Evolutionary conservation across 2,113 vertebrate species (phyloP).

Genomic region (Hippoglossus stenolepis): DNA sequence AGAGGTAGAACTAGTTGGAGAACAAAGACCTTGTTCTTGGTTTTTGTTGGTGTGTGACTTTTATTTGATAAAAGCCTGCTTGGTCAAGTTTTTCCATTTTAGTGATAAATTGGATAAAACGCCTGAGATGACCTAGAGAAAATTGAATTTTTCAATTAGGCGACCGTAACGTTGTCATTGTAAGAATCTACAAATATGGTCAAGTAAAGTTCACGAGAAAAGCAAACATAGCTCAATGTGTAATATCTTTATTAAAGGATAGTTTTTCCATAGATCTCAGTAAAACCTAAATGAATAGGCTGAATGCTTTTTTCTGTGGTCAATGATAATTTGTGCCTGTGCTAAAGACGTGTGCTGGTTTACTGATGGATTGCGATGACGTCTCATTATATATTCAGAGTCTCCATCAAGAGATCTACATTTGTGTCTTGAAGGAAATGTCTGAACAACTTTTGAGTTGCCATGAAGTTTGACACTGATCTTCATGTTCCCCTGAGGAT

Average conservation of each 20-base stretch:
- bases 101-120: conserved; percentile 3
- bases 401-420: background rate
- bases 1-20: conserved; percentile 30
- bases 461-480: too few relatives aligned
- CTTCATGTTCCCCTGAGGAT: too few relatives aligned
- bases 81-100: conserved; percentile 38
- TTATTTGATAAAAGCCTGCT: conserved; percentile 43
- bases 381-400: too few relatives aligned
- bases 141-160: conserved; percentile 21
- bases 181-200: background rate
- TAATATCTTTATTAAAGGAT: background rate
- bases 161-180: background rate
- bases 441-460: too few relatives aligned
- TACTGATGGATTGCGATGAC: too few relatives aligned
- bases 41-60: conserved; percentile 28
- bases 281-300: background rate
- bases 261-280: background rate
- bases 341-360: too few relatives aligned
- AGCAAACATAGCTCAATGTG: background rate
- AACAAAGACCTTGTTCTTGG: conserved; percentile 56
- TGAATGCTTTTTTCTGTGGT: background rate
- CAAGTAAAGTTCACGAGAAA: background rate
- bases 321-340: too few relatives aligned
- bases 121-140: background rate
- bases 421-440: too few relatives aligned